phyloP scores from a whole-genome alignment of 2,113 vertebrate species.

The Anolis carolinensis region DNA sequence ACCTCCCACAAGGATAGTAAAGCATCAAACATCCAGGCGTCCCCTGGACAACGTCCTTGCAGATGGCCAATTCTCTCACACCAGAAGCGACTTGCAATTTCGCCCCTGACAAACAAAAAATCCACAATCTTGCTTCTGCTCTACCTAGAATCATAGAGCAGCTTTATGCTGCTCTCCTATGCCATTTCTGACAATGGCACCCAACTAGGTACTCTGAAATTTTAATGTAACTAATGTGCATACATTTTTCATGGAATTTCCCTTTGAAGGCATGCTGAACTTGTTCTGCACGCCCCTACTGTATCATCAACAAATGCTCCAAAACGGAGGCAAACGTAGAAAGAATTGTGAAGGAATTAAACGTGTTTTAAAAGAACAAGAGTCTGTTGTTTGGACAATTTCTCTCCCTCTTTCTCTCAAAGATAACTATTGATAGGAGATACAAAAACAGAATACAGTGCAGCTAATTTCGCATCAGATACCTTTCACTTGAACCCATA shows the following conservation, averaged over 20 bases:
- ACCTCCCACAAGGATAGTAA: too few relatives aligned
- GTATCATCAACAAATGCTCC: not conserved
- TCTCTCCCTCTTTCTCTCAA: not conserved
- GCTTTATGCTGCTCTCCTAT: not conserved
- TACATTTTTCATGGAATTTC: not conserved
- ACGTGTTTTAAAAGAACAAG: not conserved
- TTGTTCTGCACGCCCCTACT: not conserved
- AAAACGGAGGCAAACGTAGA: not conserved
- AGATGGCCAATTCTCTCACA: too few relatives aligned
- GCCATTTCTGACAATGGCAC: not conserved
- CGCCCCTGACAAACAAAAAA: too few relatives aligned
- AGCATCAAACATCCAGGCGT: too few relatives aligned
- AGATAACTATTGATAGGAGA: not conserved
- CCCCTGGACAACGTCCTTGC: too few relatives aligned
- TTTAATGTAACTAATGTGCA: not conserved
- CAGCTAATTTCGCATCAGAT: slow-evolving; percentile 30
- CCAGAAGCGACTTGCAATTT: too few relatives aligned
- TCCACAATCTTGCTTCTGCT: too few relatives aligned
- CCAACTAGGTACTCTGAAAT: not conserved
- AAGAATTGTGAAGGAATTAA: not conserved
- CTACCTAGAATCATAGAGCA: not conserved
- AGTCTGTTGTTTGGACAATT: not conserved
- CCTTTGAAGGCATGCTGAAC: not conserved
- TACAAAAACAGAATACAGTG: not conserved
- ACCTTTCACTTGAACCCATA: slow-evolving; percentile 53